Evolutionary conservation across 2,113 vertebrate species (phyloP).

Genomic region (Siphamia tubifer): DNA sequence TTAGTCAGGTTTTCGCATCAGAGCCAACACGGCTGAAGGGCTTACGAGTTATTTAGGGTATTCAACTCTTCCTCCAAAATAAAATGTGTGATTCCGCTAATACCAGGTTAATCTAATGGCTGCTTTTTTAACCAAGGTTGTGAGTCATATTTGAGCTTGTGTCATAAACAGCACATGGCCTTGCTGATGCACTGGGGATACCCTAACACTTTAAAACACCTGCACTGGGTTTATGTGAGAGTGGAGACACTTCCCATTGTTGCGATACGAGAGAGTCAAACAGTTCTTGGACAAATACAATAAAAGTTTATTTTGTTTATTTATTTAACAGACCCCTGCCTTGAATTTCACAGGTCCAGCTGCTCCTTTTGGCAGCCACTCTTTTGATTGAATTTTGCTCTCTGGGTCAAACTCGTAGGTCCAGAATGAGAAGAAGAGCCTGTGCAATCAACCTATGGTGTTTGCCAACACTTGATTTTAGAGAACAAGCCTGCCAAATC

Average conservation of each 20-base stretch:
- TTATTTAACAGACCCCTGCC: not conserved
- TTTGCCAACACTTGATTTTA: not conserved
- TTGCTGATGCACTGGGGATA: not conserved
- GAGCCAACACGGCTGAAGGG: constrained; percentile 35
- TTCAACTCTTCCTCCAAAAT: constrained; percentile 16
- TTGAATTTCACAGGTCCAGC: no score
- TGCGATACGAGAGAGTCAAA: not conserved
- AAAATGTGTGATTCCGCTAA: constrained; percentile 26
- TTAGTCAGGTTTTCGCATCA: constrained; percentile 56
- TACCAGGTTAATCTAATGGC: not conserved
- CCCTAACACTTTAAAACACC: not conserved
- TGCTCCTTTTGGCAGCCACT: no score
- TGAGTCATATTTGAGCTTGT: not conserved
- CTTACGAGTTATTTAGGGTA: constrained; percentile 15
- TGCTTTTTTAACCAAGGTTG: not conserved
- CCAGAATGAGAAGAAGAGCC: not conserved
- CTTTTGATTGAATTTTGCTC: no score
- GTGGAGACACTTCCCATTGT: not conserved
- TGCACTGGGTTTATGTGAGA: not conserved
- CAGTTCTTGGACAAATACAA: no score
- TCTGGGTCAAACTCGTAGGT: not conserved
- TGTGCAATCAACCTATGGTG: not conserved
- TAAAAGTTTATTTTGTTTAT: not conserved
- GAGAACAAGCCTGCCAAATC: not conserved
- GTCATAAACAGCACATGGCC: not conserved